These are phyloP conservation scores for Hypomesus transpacificus DNA, from an alignment of 2,113 vertebrate species.

Conservation along the genomic window DNA sequence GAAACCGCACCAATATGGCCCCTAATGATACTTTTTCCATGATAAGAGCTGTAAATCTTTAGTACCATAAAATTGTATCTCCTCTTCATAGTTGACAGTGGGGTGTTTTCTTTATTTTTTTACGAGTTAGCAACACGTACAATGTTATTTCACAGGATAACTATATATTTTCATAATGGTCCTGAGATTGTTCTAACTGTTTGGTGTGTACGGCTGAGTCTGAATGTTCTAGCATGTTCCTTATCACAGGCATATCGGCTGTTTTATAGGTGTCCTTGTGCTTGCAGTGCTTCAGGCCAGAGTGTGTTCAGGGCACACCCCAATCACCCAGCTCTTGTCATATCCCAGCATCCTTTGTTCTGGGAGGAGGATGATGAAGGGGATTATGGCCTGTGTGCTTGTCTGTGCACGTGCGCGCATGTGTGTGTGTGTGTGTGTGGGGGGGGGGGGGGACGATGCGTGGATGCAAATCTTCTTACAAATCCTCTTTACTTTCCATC, in stretches of 20 bases:
- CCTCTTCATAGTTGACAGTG: too few relatives aligned
- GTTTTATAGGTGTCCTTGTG: too few relatives aligned
- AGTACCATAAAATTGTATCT: neutral
- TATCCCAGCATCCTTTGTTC: slow-evolving; percentile 14
- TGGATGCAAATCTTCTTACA: slow-evolving; percentile 50
- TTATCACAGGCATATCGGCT: neutral
- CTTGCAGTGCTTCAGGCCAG: too few relatives aligned
- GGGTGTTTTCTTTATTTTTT: too few relatives aligned
- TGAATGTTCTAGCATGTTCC: neutral
- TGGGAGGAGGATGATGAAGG: slow-evolving; percentile 8
- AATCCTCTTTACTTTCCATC: slow-evolving; percentile 60
- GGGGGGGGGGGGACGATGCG: neutral
- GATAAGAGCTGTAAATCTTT: too few relatives aligned
- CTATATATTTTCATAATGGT: neutral
- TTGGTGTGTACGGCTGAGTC: neutral
- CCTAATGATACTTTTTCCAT: too few relatives aligned
- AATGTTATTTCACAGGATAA: too few relatives aligned
- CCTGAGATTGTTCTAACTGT: neutral
- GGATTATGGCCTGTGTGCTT: slow-evolving; percentile 14
- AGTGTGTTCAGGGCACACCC: neutral
- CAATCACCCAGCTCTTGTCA: neutral
- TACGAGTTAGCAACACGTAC: too few relatives aligned
- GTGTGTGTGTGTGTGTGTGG: slow-evolving; percentile 17
- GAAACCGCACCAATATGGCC: too few relatives aligned
- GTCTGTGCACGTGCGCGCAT: slow-evolving; percentile 12